A percentile compares a stretch with the other conserved stretches of the same genome.
Evolutionary conservation across 2,888 invertebrate species (phyloP).

Genomic region (Polymixis lichenea): DNA sequence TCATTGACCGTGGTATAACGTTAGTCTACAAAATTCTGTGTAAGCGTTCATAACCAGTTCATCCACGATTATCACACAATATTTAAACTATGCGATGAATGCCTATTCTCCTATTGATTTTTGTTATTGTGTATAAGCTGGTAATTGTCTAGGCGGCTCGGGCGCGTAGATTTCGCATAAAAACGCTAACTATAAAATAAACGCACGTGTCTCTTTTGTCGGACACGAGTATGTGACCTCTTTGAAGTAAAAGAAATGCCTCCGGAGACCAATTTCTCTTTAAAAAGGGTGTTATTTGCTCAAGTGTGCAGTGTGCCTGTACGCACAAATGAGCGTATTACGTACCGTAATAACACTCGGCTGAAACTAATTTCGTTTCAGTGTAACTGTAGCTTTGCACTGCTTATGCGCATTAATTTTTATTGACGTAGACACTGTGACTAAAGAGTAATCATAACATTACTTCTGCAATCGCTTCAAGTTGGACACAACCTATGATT

Average conservation of each 20-base stretch:
- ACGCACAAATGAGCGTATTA: conserved; percentile 68
- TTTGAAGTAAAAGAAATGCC: conserved; percentile 72
- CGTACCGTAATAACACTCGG: conserved; percentile 67
- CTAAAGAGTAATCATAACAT: conserved; percentile 28
- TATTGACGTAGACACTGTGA: conserved; percentile 37
- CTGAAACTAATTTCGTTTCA: conserved; percentile 66
- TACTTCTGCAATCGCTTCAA: conserved; percentile 17
- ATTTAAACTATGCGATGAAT: conserved; percentile 65
- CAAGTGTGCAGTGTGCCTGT: conserved; percentile 67
- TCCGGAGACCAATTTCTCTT: conserved; percentile 71
- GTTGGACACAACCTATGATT: conserved; percentile 28
- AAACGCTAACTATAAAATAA: conserved; percentile 79
- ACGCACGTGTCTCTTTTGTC: conserved; percentile 76
- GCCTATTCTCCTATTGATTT: conserved; percentile 77
- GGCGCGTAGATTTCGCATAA: conserved; percentile 75
- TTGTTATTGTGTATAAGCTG: conserved; percentile 75
- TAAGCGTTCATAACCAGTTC: conserved; percentile 58
- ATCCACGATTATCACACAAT: conserved; percentile 64
- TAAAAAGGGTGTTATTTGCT: conserved; percentile 77
- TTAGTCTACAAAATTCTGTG: conserved; percentile 50
- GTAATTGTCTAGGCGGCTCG: conserved; percentile 75
- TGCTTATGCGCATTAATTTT: conserved; percentile 35
- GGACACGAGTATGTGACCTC: conserved; percentile 69
- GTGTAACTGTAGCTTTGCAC: conserved; percentile 38
- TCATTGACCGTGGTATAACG: conserved; percentile 53